phyloP scores from a whole-genome alignment of 2,888 invertebrate genomes.

The Aplocera efformata region DNA sequence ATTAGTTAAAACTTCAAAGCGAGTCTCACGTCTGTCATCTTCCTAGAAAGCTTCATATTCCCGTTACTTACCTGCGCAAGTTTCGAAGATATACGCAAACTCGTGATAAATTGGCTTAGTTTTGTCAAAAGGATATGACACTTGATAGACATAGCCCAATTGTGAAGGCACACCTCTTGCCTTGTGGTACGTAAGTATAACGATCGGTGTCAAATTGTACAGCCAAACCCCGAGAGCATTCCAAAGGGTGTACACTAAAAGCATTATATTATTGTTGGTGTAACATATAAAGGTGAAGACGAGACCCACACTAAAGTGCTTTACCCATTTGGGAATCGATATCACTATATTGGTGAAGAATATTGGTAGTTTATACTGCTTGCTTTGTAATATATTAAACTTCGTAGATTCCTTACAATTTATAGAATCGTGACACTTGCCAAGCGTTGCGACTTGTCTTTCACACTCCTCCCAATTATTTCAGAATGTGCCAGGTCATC shows the following conservation, averaged over 20 bases:
- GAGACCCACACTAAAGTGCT: not conserved
- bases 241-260: constrained; percentile 60
- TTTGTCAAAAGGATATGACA: constrained; percentile 64
- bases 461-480: no score
- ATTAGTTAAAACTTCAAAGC: no score
- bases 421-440: no score
- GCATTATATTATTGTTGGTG: not conserved
- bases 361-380: no score
- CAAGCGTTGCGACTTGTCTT: no score
- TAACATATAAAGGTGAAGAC: not conserved
- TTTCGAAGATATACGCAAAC: constrained; percentile 53
- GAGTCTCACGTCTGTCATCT: constrained; percentile 7
- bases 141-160: constrained; percentile 56
- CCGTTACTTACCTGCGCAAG: constrained; percentile 43
- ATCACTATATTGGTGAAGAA: no score
- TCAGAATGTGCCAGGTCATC: no score
- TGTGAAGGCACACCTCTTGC: constrained; percentile 41
- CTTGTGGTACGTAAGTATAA: constrained; percentile 43
- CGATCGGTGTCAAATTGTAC: constrained; percentile 56
- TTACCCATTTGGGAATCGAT: no score
- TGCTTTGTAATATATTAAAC: no score
- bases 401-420: no score
- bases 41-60: constrained; percentile 2
- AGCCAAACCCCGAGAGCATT: constrained; percentile 55
- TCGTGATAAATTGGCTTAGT: constrained; percentile 51